These are phyloP conservation scores for Anguilla marmorata DNA, from an alignment of 2,797 vertebrate genomes.

Conservation along the genomic window DNA sequence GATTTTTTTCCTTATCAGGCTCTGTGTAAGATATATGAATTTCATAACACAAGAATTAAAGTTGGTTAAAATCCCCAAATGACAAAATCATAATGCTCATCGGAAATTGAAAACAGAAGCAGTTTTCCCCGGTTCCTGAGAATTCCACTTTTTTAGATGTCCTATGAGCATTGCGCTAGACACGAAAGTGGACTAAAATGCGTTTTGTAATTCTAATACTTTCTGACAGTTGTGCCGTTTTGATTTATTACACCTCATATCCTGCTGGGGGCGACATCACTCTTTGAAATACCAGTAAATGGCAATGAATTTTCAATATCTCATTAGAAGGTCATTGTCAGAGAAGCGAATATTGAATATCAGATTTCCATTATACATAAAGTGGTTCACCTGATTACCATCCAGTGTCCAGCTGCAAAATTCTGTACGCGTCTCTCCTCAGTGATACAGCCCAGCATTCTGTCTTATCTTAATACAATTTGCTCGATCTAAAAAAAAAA, in stretches of 20 bases:
- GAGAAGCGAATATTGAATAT: background rate
- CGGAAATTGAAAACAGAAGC: too few species aligned
- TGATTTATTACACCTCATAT: background rate
- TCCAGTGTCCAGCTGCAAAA: background rate
- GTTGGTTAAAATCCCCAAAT: too few species aligned
- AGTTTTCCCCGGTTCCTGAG: too few species aligned
- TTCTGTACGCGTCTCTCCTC: background rate
- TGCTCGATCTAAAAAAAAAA: background rate
- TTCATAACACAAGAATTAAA: too few species aligned
- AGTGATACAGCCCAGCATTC: too few species aligned
- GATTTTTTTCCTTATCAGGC: too few species aligned
- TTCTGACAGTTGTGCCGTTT: background rate
- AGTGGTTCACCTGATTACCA: background rate
- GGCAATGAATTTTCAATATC: background rate
- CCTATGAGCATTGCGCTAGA: too few species aligned
- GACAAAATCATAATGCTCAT: too few species aligned
- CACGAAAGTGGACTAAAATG: background rate
- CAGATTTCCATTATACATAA: background rate
- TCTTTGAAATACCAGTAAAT: background rate
- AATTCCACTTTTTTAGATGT: too few species aligned
- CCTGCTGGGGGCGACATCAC: background rate
- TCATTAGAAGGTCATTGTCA: background rate
- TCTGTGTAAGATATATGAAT: too few species aligned
- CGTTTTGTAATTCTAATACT: background rate
- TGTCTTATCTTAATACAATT: background rate